Evolutionary conservation across 2,797 vertebrate genomes (phyloP).

Genomic region (Ctenochaetus hawaiiensis): DNA sequence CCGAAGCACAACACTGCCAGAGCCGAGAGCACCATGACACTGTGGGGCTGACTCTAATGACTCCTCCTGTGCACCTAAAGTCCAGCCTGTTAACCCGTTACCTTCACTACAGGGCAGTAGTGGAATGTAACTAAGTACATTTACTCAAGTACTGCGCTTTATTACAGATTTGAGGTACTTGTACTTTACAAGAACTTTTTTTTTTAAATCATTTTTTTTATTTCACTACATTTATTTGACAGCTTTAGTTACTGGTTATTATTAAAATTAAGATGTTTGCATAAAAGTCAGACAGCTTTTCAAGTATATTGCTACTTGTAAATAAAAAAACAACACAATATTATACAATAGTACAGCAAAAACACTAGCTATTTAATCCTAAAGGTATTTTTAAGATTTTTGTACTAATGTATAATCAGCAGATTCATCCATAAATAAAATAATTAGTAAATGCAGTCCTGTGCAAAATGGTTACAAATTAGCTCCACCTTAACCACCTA

Average conservation of each 20-base stretch:
- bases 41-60: conserved; percentile 74
- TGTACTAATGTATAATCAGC: not conserved
- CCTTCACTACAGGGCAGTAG: conserved; percentile 23
- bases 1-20: conserved; percentile 78
- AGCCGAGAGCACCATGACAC: conserved; percentile 74
- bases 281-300: not conserved
- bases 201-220: not conserved
- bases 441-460: not conserved
- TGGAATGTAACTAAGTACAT: not conserved
- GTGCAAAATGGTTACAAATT: not conserved
- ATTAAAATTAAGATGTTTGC: not conserved
- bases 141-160: not conserved
- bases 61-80: conserved; percentile 66
- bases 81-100: conserved; percentile 68
- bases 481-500: not conserved
- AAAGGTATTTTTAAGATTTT: not conserved
- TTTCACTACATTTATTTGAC: not conserved
- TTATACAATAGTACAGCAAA: no score
- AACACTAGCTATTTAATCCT: no score
- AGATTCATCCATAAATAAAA: not conserved
- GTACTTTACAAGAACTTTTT: not conserved
- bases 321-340: no score
- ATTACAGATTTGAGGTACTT: not conserved
- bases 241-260: not conserved
- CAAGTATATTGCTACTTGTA: not conserved